These are phyloP conservation scores for Perca fluviatilis DNA, from an alignment of 2,113 vertebrate genomes.

Conservation along the genomic window DNA sequence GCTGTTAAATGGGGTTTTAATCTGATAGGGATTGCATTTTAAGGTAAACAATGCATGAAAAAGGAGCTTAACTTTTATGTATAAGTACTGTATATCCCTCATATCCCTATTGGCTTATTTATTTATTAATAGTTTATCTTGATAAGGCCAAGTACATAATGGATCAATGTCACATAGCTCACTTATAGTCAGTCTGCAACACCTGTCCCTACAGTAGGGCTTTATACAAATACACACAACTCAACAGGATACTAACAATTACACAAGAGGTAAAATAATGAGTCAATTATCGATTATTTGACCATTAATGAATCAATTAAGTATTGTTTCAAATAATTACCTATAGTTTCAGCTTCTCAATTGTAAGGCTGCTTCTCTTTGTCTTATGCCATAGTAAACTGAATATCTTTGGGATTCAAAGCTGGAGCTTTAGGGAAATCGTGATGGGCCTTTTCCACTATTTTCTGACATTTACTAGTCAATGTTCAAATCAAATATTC, in stretches of 20 bases:
- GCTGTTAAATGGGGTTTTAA: conserved; percentile 20
- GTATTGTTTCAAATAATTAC: neutral
- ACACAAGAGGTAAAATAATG: neutral
- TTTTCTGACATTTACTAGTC: neutral
- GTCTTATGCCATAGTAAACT: neutral
- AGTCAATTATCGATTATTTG: neutral
- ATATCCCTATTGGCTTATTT: neutral
- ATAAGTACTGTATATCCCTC: neutral
- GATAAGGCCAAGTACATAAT: neutral
- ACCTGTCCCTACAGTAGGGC: neutral
- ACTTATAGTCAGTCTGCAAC: neutral
- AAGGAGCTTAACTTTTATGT: neutral
- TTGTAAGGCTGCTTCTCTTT: neutral
- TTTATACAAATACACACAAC: neutral
- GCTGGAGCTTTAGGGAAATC: neutral
- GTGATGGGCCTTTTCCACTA: neutral
- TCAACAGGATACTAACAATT: neutral
- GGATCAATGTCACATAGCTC: neutral
- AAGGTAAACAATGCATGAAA: conserved; percentile 5
- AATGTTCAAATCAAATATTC: neutral
- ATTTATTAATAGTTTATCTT: neutral
- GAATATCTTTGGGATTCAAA: too few species aligned
- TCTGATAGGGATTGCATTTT: neutral
- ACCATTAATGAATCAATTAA: too few species aligned
- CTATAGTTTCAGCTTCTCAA: neutral